Conservation (phyloP, 23 tunicate genomes). For the Styela clava region DNA sequence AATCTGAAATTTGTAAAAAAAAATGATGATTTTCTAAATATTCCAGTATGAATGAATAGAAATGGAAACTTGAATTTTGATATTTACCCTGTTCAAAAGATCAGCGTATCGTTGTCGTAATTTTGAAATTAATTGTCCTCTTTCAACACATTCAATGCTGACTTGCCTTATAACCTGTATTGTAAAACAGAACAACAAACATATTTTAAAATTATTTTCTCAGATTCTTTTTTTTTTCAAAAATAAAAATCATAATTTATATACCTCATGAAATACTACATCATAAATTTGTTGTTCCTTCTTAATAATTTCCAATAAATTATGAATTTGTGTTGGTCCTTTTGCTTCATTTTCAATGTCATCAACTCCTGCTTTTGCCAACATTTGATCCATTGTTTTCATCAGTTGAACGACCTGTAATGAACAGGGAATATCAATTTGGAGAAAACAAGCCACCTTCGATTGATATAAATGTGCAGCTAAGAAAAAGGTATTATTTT, state of each 20-base stretch:
- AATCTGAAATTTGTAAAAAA: conserved; percentile 64
- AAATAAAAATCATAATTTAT: too few species aligned
- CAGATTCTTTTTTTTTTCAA: too few species aligned
- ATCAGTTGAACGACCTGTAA: conserved; percentile 80
- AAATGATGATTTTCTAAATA: background rate
- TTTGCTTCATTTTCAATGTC: conserved; percentile 57
- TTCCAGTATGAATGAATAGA: background rate
- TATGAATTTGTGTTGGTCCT: conserved; percentile 93
- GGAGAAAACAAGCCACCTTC: background rate
- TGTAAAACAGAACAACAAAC: background rate
- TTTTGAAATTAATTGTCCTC: conserved; percentile 92
- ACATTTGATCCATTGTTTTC: conserved; percentile 79
- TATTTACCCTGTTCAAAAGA: conserved; percentile 56
- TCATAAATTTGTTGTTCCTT: conserved; percentile 98
- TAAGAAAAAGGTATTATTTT: too few species aligned
- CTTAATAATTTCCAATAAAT: conserved; percentile 78
- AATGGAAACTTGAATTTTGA: background rate
- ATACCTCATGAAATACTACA: conserved; percentile 78
- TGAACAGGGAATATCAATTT: background rate
- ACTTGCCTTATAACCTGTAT: conserved; percentile 93
- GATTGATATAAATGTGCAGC: background rate
- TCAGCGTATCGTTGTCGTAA: conserved; percentile 86
- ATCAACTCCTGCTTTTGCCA: conserved; percentile 69
- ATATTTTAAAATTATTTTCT: background rate
- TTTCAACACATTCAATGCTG: conserved; percentile 83